Evolutionary conservation across 2,888 invertebrate species (phyloP), one percentile per base, ranked within the genome.

Genomic region (Orthosia cruda): DNA sequence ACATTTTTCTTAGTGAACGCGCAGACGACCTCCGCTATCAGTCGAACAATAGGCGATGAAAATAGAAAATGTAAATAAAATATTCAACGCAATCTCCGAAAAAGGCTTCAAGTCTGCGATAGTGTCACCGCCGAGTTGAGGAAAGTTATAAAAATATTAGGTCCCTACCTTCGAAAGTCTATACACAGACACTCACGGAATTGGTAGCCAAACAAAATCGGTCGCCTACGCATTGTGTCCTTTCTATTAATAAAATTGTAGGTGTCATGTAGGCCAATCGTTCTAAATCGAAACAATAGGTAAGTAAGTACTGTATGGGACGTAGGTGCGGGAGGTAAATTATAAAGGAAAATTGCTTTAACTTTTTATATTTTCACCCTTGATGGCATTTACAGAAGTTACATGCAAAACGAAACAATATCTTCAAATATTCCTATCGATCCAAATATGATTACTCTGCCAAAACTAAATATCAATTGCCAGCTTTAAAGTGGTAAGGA

Each of bases 241-340:
- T 47, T 52, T 11, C 20, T 54, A 40, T 59, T 12, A 49, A 75
- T 59, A 54, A 66, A 47, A 66, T 54, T 61, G 11, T 32, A 58
- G 40, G 52, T 58, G 57, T 50, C 57, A 63, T 7, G 58, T 52
- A 59, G 32, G 45, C 45, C 40, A 61, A 59, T 40, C 40, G 5
- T 75, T 75, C n/a, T 20, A 75, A 75, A 76, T 76, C 54, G 5
- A 62, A 61, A 26, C 9, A 50, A 49, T 72, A 40, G 9, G 5
- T 45, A 45, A 16, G 20, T 55, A 32, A 15, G 15, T 62, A 32
- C 32, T 32, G 32, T 32, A 4, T 4, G 32, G 32, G 32, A 32
- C 32, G 32, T 32, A 32, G 32, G 7, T 32, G 32, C 32, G 32
- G 32, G 7, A 7, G 32, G 32, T 32, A 32, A 5, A 32, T 32